These are phyloP conservation scores for Nyctibius grandis DNA, from an alignment of 2,797 vertebrate species.

Conservation along the genomic window DNA sequence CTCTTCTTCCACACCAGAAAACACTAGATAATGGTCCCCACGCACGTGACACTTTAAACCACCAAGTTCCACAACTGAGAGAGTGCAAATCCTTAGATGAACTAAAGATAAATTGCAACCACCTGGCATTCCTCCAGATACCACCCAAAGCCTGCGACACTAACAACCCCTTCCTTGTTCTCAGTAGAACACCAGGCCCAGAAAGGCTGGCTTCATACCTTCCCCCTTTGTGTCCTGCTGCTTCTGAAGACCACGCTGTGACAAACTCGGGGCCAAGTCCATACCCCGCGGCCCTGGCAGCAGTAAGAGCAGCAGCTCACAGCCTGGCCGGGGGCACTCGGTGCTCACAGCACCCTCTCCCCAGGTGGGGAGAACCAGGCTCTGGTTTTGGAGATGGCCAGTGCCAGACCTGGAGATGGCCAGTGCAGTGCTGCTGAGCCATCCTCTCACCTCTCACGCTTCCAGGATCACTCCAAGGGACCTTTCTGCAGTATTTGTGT, in stretches of 20 bases:
- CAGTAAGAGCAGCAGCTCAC: accelerated
- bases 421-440: background rate
- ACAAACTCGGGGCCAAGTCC: accelerated
- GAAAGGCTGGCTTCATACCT: background rate
- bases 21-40: background rate
- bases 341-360: background rate
- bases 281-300: accelerated
- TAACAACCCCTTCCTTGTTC: background rate
- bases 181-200: background rate
- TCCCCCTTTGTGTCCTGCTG: accelerated
- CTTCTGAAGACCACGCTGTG: background rate
- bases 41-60: background rate
- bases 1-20: conserved; percentile 44
- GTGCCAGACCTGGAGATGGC: too few species aligned
- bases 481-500: background rate
- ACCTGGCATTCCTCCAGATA: background rate
- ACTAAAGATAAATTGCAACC: background rate
- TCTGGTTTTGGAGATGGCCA: too few species aligned
- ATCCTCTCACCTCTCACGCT: background rate
- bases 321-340: accelerated
- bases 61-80: background rate
- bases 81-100: background rate
- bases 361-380: background rate
- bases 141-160: background rate
- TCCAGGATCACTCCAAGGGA: background rate